Conservation (phyloP, 92 coral and sea anemone genomes). For the Siderastrea siderea region DNA sequence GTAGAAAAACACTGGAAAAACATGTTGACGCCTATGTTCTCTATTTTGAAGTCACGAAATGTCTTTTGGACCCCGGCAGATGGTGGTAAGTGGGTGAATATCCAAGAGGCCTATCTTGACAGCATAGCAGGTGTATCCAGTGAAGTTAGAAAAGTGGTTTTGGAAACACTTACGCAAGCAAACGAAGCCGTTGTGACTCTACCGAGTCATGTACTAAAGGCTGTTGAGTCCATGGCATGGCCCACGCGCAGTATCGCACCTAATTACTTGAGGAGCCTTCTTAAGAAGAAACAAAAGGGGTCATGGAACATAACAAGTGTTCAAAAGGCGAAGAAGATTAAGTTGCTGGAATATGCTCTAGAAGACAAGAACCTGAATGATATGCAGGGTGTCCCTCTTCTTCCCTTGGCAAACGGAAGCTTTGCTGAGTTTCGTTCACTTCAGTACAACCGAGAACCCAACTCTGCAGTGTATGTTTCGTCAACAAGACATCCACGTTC, state of each 20-base stretch:
- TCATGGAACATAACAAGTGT: constrained; percentile 36
- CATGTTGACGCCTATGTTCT: constrained; percentile 68
- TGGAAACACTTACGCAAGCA: constrained; percentile 69
- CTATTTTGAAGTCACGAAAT: constrained; percentile 36
- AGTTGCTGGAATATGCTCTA: constrained; percentile 73
- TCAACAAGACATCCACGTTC: constrained; percentile 56
- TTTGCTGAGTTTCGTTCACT: constrained; percentile 66
- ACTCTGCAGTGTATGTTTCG: constrained; percentile 77
- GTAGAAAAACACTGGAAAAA: constrained; percentile 81
- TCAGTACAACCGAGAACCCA: constrained; percentile 27
- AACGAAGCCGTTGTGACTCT: constrained; percentile 80
- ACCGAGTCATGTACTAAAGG: constrained; percentile 76
- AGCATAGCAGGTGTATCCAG: constrained; percentile 52
- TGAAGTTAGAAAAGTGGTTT: constrained; percentile 53
- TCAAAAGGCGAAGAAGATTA: constrained; percentile 55
- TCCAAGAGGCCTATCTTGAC: constrained; percentile 66
- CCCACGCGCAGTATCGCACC: constrained; percentile 68
- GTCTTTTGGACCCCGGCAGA: constrained; percentile 70
- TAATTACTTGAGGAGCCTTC: constrained; percentile 56
- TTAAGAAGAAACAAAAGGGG: constrained; percentile 60
- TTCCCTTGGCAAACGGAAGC: constrained; percentile 80
- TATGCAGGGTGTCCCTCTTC: constrained; percentile 77
- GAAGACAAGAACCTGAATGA: constrained; percentile 65
- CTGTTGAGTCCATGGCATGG: constrained; percentile 46
- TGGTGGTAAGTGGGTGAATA: constrained; percentile 67